Evolutionary conservation across 2,888 invertebrate genomes (phyloP).

Genomic region (Melinaea marsaeus): DNA sequence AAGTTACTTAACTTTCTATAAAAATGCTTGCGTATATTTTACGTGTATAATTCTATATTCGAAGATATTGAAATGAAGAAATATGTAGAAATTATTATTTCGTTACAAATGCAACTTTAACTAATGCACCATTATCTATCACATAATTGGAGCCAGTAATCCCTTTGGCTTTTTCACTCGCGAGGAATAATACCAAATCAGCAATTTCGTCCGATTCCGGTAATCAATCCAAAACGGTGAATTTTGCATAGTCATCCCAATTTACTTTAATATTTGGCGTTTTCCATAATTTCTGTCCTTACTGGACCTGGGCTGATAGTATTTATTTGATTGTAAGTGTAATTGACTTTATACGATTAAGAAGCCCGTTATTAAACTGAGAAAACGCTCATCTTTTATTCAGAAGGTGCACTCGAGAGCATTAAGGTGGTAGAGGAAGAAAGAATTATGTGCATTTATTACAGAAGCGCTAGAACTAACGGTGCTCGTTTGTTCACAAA

Average conservation of each 20-base stretch:
- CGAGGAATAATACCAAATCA: conserved; percentile 39
- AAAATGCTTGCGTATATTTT: too few relatives aligned
- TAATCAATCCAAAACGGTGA: conserved; percentile 32
- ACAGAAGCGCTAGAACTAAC: conserved; percentile 1
- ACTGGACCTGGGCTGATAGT: conserved; percentile 81
- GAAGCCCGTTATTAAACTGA: too few relatives aligned
- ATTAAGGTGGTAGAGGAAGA: not conserved
- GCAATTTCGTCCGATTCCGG: conserved; percentile 40
- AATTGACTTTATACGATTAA: too few relatives aligned
- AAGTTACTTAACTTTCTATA: too few relatives aligned
- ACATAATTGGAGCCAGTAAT: conserved; percentile 40
- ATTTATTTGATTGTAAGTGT: too few relatives aligned
- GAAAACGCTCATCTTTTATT: too few relatives aligned
- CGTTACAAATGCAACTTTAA: too few relatives aligned
- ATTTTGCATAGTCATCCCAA: conserved; percentile 28
- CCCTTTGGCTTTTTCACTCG: conserved; percentile 40
- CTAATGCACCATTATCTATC: conserved; percentile 35
- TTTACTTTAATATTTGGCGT: conserved; percentile 20
- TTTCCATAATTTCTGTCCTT: conserved; percentile 39
- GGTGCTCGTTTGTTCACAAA: not conserved
- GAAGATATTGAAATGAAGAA: too few relatives aligned
- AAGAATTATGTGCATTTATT: conserved; percentile 4
- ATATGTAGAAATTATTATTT: too few relatives aligned
- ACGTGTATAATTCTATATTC: too few relatives aligned
- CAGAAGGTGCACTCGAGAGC: not conserved